A percentile compares a stretch with the other conserved stretches of the same genome.
Evolutionary conservation across 1,140 invertebrate genomes (phyloP).

Genomic region (Drosophila triauraria): DNA sequence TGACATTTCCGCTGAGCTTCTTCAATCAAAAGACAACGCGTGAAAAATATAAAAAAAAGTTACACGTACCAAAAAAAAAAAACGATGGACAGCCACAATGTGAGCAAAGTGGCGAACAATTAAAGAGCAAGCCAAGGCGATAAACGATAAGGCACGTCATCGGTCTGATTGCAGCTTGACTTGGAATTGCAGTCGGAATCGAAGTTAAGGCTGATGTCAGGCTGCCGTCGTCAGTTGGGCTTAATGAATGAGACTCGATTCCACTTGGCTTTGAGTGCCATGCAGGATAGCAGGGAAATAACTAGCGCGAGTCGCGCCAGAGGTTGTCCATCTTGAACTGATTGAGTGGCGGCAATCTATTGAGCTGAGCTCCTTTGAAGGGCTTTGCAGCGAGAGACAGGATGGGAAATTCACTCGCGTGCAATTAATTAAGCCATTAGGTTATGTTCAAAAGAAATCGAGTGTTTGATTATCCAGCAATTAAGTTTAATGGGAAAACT

Average conservation of each 20-base stretch:
- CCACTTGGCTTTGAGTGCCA: slow-evolving; percentile 46
- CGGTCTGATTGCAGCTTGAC: slow-evolving; percentile 41
- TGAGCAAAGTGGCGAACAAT: slow-evolving; percentile 74
- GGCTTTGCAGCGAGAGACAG: background rate
- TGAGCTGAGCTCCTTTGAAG: slow-evolving; percentile 14
- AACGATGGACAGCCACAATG: slow-evolving; percentile 49
- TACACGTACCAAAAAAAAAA: slow-evolving; percentile 62
- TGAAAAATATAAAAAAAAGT: slow-evolving; percentile 45
- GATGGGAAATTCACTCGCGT: slow-evolving; percentile 13
- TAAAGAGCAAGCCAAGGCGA: slow-evolving; percentile 70
- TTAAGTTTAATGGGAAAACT: background rate
- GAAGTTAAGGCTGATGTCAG: slow-evolving; percentile 20
- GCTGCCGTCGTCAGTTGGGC: slow-evolving; percentile 5
- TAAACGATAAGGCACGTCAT: slow-evolving; percentile 77
- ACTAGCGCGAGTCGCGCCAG: slow-evolving; percentile 18
- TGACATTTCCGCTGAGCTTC: slow-evolving; percentile 76
- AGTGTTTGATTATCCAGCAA: background rate
- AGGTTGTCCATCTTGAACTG: slow-evolving; percentile 38
- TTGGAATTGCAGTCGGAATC: slow-evolving; percentile 30
- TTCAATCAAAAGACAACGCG: slow-evolving; percentile 75
- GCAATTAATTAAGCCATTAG: slow-evolving; percentile 54
- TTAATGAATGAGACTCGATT: slow-evolving; percentile 47
- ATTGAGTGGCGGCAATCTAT: slow-evolving; percentile 45
- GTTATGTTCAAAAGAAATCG: slow-evolving; percentile 15
- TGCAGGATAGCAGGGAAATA: slow-evolving; percentile 35